Percentiles rank a stretch among this genome's conserved stretches.
Conservation (phyloP, 2,888 invertebrate species). For the Phyllotreta striolata region DNA sequence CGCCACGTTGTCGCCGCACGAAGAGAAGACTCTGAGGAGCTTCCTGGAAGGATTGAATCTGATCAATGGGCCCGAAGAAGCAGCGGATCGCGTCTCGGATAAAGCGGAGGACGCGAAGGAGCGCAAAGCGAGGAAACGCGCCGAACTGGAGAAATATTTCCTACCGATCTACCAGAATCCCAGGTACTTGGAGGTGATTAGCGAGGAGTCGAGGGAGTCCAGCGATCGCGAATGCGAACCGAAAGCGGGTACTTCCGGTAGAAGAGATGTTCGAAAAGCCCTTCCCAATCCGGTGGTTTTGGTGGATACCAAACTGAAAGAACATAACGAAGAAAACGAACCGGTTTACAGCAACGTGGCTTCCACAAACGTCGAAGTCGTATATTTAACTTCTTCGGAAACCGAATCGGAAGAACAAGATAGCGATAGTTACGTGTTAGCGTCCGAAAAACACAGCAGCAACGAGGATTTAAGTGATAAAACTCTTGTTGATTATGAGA, state of each 20-base stretch:
- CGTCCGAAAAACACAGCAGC: slow-evolving; percentile 26
- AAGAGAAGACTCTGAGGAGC: slow-evolving; percentile 65
- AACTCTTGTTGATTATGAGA: slow-evolving; percentile 13
- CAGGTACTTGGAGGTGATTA: slow-evolving; percentile 77
- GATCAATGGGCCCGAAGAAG: slow-evolving; percentile 63
- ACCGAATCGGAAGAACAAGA: slow-evolving; percentile 37
- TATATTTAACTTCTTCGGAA: slow-evolving; percentile 66
- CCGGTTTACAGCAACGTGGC: slow-evolving; percentile 65
- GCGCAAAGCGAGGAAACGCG: slow-evolving; percentile 65
- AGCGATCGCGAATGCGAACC: slow-evolving; percentile 68
- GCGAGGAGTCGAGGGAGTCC: slow-evolving; percentile 73
- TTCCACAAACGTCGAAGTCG: slow-evolving; percentile 66
- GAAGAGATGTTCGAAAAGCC: background rate
- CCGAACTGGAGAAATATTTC: slow-evolving; percentile 66
- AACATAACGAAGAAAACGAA: slow-evolving; percentile 55
- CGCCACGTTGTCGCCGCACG: slow-evolving; percentile 64
- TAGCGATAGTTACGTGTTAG: slow-evolving; percentile 37
- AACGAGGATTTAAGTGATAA: slow-evolving; percentile 33
- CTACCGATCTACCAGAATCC: slow-evolving; percentile 68
- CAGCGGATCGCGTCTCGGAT: slow-evolving; percentile 44
- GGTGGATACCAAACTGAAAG: slow-evolving; percentile 68
- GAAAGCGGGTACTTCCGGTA: too few relatives aligned
- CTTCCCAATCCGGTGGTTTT: slow-evolving; percentile 54
- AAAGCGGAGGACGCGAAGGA: slow-evolving; percentile 52
- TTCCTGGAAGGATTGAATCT: slow-evolving; percentile 68